These are phyloP conservation scores for Eubasilissa regina DNA, from an alignment of 1,140 invertebrate genomes.

Conservation along the genomic window DNA sequence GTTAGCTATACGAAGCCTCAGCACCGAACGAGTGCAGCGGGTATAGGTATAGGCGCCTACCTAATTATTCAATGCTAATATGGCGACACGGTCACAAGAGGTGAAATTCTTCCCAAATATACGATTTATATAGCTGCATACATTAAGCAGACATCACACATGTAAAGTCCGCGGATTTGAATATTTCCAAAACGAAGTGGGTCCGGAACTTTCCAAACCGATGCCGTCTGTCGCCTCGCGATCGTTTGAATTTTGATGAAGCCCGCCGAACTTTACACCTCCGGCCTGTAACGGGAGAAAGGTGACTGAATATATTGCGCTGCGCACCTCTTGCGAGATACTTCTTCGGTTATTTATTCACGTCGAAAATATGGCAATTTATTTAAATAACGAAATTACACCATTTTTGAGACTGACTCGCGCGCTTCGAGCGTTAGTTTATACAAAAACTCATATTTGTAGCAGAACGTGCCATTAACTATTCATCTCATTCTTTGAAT, in stretches of 20 bases:
- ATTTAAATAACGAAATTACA: too few relatives aligned
- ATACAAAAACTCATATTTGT: too few relatives aligned
- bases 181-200: conserved; percentile 17
- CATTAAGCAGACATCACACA: too few relatives aligned
- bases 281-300: background rate
- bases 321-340: background rate
- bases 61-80: conserved; percentile 5
- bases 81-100: conserved; percentile 6
- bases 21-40: too few relatives aligned
- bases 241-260: background rate
- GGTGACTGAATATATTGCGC: background rate
- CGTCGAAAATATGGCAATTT: too few relatives aligned
- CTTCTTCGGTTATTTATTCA: background rate
- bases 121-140: background rate
- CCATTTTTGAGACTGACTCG: too few relatives aligned
- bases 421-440: too few relatives aligned
- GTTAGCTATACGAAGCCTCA: too few relatives aligned
- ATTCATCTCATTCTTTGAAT: too few relatives aligned
- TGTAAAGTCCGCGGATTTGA: conserved; percentile 15
- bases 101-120: conserved; percentile 21
- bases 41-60: too few relatives aligned
- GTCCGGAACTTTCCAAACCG: conserved; percentile 30
- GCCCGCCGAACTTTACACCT: conserved; percentile 1
- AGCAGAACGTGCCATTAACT: too few relatives aligned
- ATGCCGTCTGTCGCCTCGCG: background rate